phyloP scores from a whole-genome alignment of 1,140 invertebrate species.

The Danaus melanippus region DNA sequence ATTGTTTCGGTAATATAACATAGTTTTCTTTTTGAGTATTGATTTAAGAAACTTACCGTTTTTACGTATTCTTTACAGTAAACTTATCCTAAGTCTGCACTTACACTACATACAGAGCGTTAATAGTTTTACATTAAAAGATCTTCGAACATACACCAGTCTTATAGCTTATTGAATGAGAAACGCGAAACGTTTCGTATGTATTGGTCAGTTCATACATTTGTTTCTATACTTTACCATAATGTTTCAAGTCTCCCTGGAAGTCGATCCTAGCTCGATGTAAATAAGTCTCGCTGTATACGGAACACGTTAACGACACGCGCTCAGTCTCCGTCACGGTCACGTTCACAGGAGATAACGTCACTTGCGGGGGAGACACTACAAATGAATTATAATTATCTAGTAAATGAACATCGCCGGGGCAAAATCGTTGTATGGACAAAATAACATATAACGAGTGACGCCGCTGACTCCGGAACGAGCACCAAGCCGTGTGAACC shows the following conservation, averaged over 20 bases:
- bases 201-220: no score
- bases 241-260: slow-evolving; percentile 22
- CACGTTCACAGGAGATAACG: slow-evolving; percentile 33
- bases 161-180: no score
- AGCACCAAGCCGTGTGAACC: no score
- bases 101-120: no score
- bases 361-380: slow-evolving; percentile 50
- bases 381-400: slow-evolving; percentile 16
- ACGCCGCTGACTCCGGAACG: no score
- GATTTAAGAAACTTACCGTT: no score
- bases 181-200: no score
- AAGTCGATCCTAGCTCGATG: slow-evolving; percentile 26
- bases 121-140: neutral
- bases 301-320: slow-evolving; percentile 38
- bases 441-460: neutral
- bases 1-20: neutral
- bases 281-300: slow-evolving; percentile 40
- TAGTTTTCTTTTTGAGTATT: neutral
- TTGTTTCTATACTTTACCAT: slow-evolving; percentile 25
- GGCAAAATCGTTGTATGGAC: neutral
- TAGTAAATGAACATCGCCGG: no score
- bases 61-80: no score
- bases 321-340: slow-evolving; percentile 27
- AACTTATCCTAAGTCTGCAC: no score
- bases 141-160: slow-evolving; percentile 4